Percentiles rank a stretch among this genome's conserved stretches.
Conservation (phyloP, 1,140 invertebrate genomes). For the Rhagoletis pomonella region DNA sequence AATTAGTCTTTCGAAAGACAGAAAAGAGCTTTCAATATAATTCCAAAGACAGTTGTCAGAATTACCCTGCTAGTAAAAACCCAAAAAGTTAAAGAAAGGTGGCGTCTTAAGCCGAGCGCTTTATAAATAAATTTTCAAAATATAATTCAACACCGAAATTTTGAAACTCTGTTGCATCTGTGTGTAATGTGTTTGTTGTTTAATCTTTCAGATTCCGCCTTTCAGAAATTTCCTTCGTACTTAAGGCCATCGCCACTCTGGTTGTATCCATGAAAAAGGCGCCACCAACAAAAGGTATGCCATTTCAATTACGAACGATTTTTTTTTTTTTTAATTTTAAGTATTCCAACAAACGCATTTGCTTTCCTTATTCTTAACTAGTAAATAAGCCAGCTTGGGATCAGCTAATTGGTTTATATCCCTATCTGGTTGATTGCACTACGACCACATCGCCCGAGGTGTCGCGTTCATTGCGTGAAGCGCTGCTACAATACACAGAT, state of each 20-base stretch:
- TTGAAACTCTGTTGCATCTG: too few relatives aligned
- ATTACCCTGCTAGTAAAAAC: too few relatives aligned
- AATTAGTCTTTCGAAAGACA: too few relatives aligned
- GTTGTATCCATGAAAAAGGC: constrained; percentile 94
- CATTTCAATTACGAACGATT: background rate
- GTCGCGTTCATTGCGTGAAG: constrained; percentile 88
- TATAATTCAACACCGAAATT: too few relatives aligned
- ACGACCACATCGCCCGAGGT: constrained; percentile 85
- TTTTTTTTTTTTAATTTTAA: background rate
- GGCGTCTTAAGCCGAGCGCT: too few relatives aligned
- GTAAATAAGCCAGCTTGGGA: constrained; percentile 93
- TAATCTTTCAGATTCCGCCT: constrained; percentile 85
- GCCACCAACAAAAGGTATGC: constrained; percentile 85
- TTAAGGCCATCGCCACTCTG: constrained; percentile 95
- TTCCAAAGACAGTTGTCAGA: too few relatives aligned
- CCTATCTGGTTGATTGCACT: constrained; percentile 92
- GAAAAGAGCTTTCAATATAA: too few relatives aligned
- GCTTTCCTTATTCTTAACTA: constrained; percentile 69
- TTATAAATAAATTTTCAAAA: too few relatives aligned
- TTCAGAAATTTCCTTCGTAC: constrained; percentile 97
- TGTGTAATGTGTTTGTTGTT: background rate
- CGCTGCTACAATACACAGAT: constrained; percentile 91
- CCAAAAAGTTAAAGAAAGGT: too few relatives aligned
- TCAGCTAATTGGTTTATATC: constrained; percentile 93
- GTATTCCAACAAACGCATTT: background rate